These are phyloP conservation scores for Poeciliopsis turrubarensis DNA, from an alignment of 2,113 vertebrate species.

Conservation along the genomic window DNA sequence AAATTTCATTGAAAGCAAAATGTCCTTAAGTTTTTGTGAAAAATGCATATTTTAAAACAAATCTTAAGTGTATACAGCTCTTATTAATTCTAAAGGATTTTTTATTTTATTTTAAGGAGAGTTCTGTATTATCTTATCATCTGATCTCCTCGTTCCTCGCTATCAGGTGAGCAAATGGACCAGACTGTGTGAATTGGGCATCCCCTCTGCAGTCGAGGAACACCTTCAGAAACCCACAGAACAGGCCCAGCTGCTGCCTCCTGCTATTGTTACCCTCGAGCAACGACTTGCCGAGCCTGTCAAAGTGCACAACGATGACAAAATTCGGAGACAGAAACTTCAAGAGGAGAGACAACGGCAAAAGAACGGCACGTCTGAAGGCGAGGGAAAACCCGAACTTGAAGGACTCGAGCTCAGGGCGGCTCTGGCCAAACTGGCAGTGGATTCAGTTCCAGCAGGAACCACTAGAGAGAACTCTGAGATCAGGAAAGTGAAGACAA, in stretches of 20 bases:
- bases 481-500: constrained; percentile 89
- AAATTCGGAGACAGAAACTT: constrained; percentile 93
- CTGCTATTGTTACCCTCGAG: constrained; percentile 87
- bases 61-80: no score
- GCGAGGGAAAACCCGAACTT: constrained; percentile 11
- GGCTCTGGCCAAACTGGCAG: constrained; percentile 86
- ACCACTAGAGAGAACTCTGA: constrained; percentile 82
- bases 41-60: no score
- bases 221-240: constrained; percentile 77
- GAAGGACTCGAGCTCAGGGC: constrained; percentile 82
- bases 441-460: constrained; percentile 65
- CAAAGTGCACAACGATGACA: constrained; percentile 95
- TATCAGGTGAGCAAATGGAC: constrained; percentile 97
- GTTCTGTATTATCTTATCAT: no score
- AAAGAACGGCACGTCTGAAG: constrained; percentile 5
- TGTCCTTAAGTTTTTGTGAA: no score
- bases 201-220: constrained; percentile 88
- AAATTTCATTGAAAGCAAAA: no score
- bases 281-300: constrained; percentile 90
- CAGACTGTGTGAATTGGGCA: constrained; percentile 91
- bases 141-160: background rate
- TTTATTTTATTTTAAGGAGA: no score
- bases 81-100: no score
- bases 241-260: constrained; percentile 73
- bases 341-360: constrained; percentile 69